Conservation (phyloP, 2,797 vertebrate genomes). For the Onychomys leucogaster region DNA sequence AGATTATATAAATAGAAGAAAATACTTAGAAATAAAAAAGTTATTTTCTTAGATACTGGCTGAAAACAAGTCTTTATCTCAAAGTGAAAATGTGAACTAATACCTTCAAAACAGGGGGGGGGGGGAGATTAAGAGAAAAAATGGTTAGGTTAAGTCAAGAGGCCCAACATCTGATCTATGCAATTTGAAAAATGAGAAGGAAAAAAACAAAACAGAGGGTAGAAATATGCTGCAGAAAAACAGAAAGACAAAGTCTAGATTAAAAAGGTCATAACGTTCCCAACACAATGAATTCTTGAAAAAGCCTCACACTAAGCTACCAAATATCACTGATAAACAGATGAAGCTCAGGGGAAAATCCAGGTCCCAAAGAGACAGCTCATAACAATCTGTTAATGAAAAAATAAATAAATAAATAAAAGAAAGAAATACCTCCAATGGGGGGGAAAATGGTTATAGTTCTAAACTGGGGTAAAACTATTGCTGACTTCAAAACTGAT, state of each 20-base stretch:
- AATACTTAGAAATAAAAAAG: background rate
- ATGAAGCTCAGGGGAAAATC: background rate
- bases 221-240: background rate
- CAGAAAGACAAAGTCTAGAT: background rate
- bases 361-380: background rate
- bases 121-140: background rate
- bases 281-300: background rate
- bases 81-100: conserved; percentile 36
- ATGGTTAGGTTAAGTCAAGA: background rate
- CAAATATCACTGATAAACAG: background rate
- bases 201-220: background rate
- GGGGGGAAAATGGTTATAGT: background rate
- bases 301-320: background rate
- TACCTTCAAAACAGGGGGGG: background rate
- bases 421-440: background rate
- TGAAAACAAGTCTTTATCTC: background rate
- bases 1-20: background rate
- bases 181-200: background rate
- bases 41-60: background rate
- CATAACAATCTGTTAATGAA: background rate
- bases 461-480: conserved; percentile 16
- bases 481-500: background rate
- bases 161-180: background rate
- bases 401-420: too few relatives aligned
- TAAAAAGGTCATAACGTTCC: background rate